Conservation (phyloP, 1,140 invertebrate species). For the Drosophila pachea region DNA sequence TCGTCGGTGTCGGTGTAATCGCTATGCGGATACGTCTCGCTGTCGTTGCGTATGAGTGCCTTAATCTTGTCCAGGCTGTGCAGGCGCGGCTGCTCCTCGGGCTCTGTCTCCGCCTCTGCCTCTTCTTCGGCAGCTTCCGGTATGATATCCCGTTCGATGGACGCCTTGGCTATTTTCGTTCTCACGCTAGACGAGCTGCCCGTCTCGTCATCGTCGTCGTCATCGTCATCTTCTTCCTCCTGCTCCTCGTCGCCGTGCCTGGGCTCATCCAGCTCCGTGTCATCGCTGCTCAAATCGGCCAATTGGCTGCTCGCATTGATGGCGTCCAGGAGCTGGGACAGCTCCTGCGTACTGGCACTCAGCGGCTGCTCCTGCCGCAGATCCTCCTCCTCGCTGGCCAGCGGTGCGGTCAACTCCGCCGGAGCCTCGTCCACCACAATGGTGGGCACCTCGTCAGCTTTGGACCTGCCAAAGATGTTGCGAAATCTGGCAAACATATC, state of each 20-base stretch:
- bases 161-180: constrained; percentile 68
- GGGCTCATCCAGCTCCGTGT: constrained; percentile 27
- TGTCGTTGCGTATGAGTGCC: constrained; percentile 65
- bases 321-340: constrained; percentile 52
- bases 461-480: constrained; percentile 72
- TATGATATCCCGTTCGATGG: constrained; percentile 62
- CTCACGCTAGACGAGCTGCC: constrained; percentile 61
- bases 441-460: constrained; percentile 54
- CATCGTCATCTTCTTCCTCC: constrained; percentile 48
- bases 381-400: constrained; percentile 62
- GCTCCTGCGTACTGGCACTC: constrained; percentile 49
- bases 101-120: constrained; percentile 17
- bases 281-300: constrained; percentile 48
- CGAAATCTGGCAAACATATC: constrained; percentile 76
- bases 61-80: constrained; percentile 65
- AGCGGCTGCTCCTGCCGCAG: constrained; percentile 27
- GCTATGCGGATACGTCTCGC: constrained; percentile 68
- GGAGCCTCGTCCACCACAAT: constrained; percentile 54
- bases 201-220: constrained; percentile 62
- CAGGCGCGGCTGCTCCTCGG: background rate
- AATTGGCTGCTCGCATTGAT: constrained; percentile 51
- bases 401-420: constrained; percentile 34
- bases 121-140: constrained; percentile 43
- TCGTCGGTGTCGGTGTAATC: constrained; percentile 56
- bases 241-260: constrained; percentile 49